A percentile compares a stretch with the other conserved stretches of the same genome.
These are phyloP conservation scores for Antechinus flavipes DNA, from an alignment of 2,113 vertebrate species.

Conservation along the genomic window DNA sequence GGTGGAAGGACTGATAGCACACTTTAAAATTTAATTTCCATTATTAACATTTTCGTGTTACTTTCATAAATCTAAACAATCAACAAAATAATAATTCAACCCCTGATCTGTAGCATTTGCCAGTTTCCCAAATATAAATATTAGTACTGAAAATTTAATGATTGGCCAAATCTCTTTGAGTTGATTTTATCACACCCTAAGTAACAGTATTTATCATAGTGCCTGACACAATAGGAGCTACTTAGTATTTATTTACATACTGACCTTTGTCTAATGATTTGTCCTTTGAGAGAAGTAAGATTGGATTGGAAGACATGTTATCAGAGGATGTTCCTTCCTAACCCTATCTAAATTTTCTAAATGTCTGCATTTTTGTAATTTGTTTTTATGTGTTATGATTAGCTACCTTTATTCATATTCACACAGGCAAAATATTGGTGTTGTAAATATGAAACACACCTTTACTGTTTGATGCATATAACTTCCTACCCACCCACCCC, in stretches of 20 bases:
- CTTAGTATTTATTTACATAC: neutral
- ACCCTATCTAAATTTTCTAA: neutral
- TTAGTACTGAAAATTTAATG: neutral
- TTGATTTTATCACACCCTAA: neutral
- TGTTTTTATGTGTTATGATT: neutral
- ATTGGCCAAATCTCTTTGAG: neutral
- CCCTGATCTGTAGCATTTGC: neutral
- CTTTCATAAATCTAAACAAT: neutral
- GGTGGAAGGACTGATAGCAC: neutral
- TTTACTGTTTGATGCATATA: neutral
- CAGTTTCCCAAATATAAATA: neutral
- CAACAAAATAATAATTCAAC: neutral
- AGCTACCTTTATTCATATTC: neutral
- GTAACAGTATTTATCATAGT: neutral
- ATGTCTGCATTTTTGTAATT: neutral
- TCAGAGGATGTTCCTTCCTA: neutral
- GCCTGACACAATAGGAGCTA: neutral
- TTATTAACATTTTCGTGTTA: neutral
- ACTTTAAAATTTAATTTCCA: neutral
- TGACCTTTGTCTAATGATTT: neutral
- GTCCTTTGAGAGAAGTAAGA: neutral
- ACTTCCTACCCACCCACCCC: neutral
- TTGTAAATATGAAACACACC: neutral
- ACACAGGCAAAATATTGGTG: neutral
- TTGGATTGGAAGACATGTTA: neutral